These are phyloP conservation scores for Pyrrhosoma nymphula DNA, from an alignment of 2,888 invertebrate species.

Conservation along the genomic window DNA sequence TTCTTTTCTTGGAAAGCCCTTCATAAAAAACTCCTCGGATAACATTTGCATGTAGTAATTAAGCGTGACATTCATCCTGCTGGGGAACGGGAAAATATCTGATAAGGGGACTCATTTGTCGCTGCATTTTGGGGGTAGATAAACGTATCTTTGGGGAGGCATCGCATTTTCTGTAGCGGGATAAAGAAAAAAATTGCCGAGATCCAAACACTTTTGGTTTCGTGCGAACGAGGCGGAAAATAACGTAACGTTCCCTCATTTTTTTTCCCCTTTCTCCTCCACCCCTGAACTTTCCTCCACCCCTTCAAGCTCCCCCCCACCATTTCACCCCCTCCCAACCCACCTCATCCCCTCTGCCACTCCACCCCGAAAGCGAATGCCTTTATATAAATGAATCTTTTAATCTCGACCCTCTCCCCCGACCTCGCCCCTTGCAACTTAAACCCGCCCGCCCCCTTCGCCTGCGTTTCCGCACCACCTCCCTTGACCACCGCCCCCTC, in stretches of 20 bases:
- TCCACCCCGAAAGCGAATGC: not conserved
- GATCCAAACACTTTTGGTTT: conserved; percentile 9
- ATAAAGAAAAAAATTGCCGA: not conserved
- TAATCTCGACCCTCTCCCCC: not conserved
- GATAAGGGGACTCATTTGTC: conserved; percentile 29
- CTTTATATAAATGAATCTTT: conserved; percentile 52
- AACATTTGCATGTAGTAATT: conserved; percentile 26
- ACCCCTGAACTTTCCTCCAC: not conserved
- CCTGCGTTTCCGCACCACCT: not conserved
- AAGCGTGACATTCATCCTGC: conserved; percentile 16
- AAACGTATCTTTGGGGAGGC: conserved; percentile 26
- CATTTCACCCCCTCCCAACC: not conserved
- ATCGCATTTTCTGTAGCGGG: not conserved
- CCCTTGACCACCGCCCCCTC: not conserved
- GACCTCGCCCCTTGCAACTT: not conserved
- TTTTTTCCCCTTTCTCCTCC: not conserved
- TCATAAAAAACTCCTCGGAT: not conserved
- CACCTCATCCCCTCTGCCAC: not conserved
- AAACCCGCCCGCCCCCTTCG: not conserved
- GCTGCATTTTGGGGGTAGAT: conserved; percentile 5
- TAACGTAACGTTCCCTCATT: not conserved
- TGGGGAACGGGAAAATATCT: not conserved
- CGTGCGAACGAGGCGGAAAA: conserved; percentile 26
- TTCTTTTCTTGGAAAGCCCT: not conserved
- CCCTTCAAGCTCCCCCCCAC: not conserved